Evolutionary conservation across 64 coral and sea anemone genomes (phyloP), one percentile per base, ranked within the genome.

Genomic region (Montipora efflorescens): DNA sequence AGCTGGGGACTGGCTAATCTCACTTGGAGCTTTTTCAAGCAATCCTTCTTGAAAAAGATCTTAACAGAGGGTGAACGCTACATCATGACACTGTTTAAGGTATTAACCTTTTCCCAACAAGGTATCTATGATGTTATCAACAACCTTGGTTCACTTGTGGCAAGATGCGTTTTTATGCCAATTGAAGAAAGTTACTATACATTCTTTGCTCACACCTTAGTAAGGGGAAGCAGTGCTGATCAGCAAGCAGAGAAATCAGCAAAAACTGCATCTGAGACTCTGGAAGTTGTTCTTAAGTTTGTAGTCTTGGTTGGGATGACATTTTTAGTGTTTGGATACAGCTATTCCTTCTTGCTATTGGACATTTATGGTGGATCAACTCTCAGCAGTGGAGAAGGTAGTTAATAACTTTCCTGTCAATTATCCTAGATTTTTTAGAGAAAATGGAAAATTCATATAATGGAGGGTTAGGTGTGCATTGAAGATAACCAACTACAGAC

Each of bases 121-220:
- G 96, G 96, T 67, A 88, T 98, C 79, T 98, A 98, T 87, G 96
- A 98, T 78, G 68, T 98, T 7, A 93, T 98, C 50, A 98, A 98
- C 16, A 98, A 98, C 59, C 88, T 98, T 51, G 96, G 96, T 3
- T 98, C 96, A 3, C 84, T 98, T 16, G 96, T 89, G 66, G 96
- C 96, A 14, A 88, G 96, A 78, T 98, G 87, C 76, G 90, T 95
- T 57, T 98, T 98, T 48, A 98, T 98, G 96, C 96, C 96, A 5
- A 98, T 98, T 67, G 96, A 98, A 45, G 96, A 98, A 55, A 98
- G 96, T 59, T 98, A 98, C n/a, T 98, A 98, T 50, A 98, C 93
- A 6, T 98, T 95, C 55, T 95, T 98, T 81, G 90, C 96, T 12
- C 79, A 98, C 47, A 95, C 79, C 2, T 59, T 98, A 47, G 64